phyloP scores from a whole-genome alignment of 2,113 vertebrate genomes.

The Zingel zingel region DNA sequence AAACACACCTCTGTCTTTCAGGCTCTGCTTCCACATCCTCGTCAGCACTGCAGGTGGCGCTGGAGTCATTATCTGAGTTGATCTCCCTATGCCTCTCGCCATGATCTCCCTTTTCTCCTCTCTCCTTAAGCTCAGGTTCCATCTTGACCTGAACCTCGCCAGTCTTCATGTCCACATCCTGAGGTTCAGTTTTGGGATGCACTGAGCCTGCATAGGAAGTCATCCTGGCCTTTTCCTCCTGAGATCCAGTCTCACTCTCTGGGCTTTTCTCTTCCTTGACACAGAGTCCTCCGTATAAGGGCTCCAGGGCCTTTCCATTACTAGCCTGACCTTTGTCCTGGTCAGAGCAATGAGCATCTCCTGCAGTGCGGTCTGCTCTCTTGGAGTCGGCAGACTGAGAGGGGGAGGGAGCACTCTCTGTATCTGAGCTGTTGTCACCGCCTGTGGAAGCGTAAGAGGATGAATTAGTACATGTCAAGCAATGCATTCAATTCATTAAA shows the following conservation, averaged over 20 bases:
- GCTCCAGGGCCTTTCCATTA: constrained; percentile 84
- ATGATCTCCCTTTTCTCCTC: constrained; percentile 85
- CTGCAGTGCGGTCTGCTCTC: constrained; percentile 78
- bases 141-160: constrained; percentile 90
- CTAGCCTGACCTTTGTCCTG: constrained; percentile 72
- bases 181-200: constrained; percentile 89
- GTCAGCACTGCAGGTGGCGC: constrained; percentile 98
- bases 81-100: constrained; percentile 80
- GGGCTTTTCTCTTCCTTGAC: constrained; percentile 88
- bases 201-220: constrained; percentile 82
- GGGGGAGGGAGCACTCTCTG: constrained; percentile 98
- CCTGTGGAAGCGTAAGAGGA: constrained; percentile 77
- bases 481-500: neutral
- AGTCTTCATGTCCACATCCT: constrained; percentile 87
- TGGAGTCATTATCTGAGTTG: constrained; percentile 96
- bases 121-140: constrained; percentile 92
- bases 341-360: constrained; percentile 79
- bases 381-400: constrained; percentile 88
- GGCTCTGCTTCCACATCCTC: constrained; percentile 96
- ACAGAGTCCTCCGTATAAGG: constrained; percentile 82
- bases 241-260: constrained; percentile 82
- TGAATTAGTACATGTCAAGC: constrained; percentile 7
- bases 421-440: constrained; percentile 98
- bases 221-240: constrained; percentile 82
- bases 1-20: constrained; percentile 89